These are phyloP conservation scores for Aphis craccivora DNA, from an alignment of 1,140 invertebrate genomes.

Conservation along the genomic window DNA sequence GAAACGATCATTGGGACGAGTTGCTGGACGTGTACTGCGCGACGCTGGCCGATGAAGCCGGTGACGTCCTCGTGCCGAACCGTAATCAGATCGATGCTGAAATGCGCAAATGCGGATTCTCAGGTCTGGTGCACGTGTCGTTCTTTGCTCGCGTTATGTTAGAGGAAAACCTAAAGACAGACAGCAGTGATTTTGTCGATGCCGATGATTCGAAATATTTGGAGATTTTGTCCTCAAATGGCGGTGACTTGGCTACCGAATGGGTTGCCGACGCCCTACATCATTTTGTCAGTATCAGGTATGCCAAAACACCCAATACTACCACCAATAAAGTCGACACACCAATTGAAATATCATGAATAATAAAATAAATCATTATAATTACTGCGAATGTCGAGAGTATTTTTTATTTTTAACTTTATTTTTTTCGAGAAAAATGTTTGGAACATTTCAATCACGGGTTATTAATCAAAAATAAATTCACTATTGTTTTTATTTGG, in stretches of 20 bases:
- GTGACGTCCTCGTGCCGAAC: neutral
- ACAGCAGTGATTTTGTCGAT: rapidly evolving
- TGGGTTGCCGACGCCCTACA: neutral
- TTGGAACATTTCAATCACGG: neutral
- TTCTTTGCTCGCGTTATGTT: slow-evolving; percentile 25
- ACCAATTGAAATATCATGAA: too few species aligned
- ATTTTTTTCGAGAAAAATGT: neutral
- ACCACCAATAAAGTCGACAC: neutral
- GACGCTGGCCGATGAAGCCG: slow-evolving; percentile 24
- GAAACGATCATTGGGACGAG: slow-evolving; percentile 60
- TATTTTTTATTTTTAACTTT: neutral
- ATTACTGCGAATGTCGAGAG: too few species aligned
- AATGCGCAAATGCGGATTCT: neutral
- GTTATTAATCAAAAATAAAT: neutral
- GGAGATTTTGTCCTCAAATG: neutral
- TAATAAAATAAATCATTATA: neutral
- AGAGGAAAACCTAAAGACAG: rapidly evolving
- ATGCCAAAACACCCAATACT: neutral
- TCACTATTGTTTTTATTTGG: neutral
- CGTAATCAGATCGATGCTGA: slow-evolving; percentile 1
- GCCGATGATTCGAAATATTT: rapidly evolving
- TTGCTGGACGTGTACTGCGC: slow-evolving; percentile 64
- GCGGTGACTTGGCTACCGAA: slow-evolving; percentile 37
- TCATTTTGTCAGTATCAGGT: neutral
- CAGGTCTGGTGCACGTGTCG: neutral